Percentiles rank a stretch among this genome's conserved stretches.
These are phyloP conservation scores for Saccostrea echinata DNA, from an alignment of 1,140 invertebrate genomes.

Conservation along the genomic window DNA sequence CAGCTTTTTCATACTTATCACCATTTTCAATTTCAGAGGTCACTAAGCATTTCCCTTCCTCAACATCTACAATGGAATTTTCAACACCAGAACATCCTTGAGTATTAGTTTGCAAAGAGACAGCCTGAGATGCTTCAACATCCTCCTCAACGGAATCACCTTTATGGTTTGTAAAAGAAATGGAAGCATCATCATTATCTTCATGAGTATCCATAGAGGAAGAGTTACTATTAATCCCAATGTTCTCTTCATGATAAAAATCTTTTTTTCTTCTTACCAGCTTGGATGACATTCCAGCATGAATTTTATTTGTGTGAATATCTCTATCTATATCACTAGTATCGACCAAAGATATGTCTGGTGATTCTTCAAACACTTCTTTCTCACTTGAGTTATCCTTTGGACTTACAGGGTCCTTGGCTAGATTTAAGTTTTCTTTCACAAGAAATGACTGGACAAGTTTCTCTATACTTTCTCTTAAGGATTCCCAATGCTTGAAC, in stretches of 20 bases:
- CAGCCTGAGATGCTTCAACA: background rate
- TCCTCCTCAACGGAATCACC: background rate
- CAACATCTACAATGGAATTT: background rate
- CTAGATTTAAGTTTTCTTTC: constrained; percentile 66
- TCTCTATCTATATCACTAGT: background rate
- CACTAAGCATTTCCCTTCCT: background rate
- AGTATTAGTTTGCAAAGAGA: background rate
- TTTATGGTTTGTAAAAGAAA: background rate
- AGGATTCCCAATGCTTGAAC: constrained; percentile 83
- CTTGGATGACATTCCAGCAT: constrained; percentile 16
- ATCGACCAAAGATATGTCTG: background rate
- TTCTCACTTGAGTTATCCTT: background rate
- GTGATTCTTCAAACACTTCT: background rate
- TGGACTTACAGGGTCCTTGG: background rate
- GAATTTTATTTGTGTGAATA: constrained; percentile 1
- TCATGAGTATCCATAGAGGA: background rate
- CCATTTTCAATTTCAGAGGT: background rate
- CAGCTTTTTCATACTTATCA: background rate
- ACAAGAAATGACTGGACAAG: constrained; percentile 77
- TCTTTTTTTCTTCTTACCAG: constrained; percentile 5
- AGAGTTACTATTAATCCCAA: background rate
- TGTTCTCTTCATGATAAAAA: constrained; percentile 16
- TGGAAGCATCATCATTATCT: background rate
- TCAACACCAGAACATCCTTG: background rate
- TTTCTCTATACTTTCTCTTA: constrained; percentile 82